Conservation (phyloP, 92 coral and sea anemone species). For the Phenganax marumi region DNA sequence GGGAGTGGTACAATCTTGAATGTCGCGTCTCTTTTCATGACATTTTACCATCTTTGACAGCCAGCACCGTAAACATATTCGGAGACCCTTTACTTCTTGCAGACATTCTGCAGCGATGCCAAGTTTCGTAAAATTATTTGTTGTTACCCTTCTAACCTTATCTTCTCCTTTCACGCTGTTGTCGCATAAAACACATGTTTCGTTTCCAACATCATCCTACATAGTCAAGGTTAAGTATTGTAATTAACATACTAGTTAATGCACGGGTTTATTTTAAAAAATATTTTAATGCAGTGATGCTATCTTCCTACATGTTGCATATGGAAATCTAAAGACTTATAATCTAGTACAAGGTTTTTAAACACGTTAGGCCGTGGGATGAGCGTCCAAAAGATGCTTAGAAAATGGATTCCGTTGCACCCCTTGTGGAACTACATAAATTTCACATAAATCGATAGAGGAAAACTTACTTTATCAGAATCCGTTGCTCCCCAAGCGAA, state of each 20-base stretch:
- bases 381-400: too few species aligned
- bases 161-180: not conserved
- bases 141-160: constrained; percentile 1
- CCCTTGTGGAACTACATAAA: too few species aligned
- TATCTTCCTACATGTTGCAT: not conserved
- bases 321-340: too few species aligned
- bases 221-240: too few species aligned
- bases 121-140: constrained; percentile 4
- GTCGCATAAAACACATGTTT: constrained; percentile 19
- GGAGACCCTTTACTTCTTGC: constrained; percentile 10
- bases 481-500: too few species aligned
- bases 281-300: not conserved
- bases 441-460: too few species aligned
- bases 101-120: constrained; percentile 13
- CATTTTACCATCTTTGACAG: constrained; percentile 23
- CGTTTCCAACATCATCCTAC: constrained; percentile 1
- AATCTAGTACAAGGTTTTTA: too few species aligned
- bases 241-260: too few species aligned
- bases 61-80: constrained; percentile 21
- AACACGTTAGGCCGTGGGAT: too few species aligned
- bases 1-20: constrained; percentile 19
- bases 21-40: constrained; percentile 23
- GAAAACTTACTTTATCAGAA: too few species aligned
- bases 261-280: too few species aligned
- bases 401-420: too few species aligned